Evolutionary conservation across 2,888 invertebrate genomes (phyloP), one percentile per base, ranked within the genome.

Genomic region (Perithous albicinctus): DNA sequence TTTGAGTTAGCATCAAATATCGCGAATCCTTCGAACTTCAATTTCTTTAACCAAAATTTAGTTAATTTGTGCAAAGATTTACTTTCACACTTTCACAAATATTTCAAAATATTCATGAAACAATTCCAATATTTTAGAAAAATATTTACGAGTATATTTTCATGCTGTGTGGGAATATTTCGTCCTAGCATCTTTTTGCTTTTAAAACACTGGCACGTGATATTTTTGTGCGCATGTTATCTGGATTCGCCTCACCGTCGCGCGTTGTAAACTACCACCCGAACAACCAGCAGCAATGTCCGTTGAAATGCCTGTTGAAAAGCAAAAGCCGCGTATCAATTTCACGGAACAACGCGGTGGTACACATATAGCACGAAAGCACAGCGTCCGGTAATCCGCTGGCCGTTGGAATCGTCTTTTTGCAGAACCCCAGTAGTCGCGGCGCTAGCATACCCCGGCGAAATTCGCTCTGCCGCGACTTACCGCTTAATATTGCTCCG

Each of bases 401-500:
- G 43, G 69, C 61, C 56, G 79, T 76, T 70, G 87, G 86, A 87
- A 87, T 91, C 90, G 89, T 90, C 90, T 89, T 91, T 91, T 91
- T 90, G 87, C 23, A 29, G 23, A 32, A 43, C 15, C 75, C 43
- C 29, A 32, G n/a, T 26, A 51, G 35, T 29, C 41, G 61, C 48
- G 20, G 41, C 10, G 72, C 29, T 59, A 48, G 72, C 54, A 59
- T 18, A 75, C 48, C 48, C 72, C 23, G 66, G n/a, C 23, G n/a
- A 67, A 64, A 78, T 75, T 80, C 76, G 66, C 76, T 80, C 76
- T 56, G 54, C 20, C 64, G 81, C 69, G 78, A 69, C 86, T 84
- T 84, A 86, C 85, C 88, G 89, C 88, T 91, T 90, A 90, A 90
- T 90, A 90, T 90, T 90, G 90, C 89, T 87, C 86, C 89, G 86